These are phyloP conservation scores for Nymphalis urticae DNA, from an alignment of 2,888 invertebrate species.

Conservation along the genomic window DNA sequence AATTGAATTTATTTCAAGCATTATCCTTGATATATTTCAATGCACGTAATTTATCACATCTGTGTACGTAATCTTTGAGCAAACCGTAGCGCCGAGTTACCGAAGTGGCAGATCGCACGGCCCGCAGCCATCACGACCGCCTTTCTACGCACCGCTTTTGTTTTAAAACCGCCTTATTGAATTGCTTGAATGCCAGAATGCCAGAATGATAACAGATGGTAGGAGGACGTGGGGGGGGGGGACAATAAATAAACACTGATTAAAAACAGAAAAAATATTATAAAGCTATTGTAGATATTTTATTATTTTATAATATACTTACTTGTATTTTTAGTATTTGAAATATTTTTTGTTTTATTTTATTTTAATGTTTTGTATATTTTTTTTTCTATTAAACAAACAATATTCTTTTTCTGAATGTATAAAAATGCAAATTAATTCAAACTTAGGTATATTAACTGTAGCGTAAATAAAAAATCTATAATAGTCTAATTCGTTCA, in stretches of 20 bases:
- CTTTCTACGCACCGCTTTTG: slow-evolving; percentile 60
- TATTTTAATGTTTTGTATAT: no score
- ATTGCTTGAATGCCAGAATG: slow-evolving; percentile 39
- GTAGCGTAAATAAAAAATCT: no score
- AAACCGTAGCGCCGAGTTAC: slow-evolving; percentile 61
- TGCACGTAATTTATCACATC: slow-evolving; percentile 18
- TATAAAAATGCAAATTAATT: no score
- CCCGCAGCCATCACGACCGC: slow-evolving; percentile 70
- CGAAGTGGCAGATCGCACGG: slow-evolving; percentile 72
- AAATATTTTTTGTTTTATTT: no score
- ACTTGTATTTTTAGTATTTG: no score
- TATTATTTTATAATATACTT: no score
- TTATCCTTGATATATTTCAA: not conserved
- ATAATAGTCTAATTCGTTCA: no score
- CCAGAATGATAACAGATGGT: slow-evolving; percentile 43
- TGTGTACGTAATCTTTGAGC: slow-evolving; percentile 42
- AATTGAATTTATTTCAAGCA: no score
- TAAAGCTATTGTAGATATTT: not conserved
- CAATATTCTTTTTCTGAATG: no score
- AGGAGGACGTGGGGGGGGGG: slow-evolving; percentile 10
- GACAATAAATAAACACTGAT: slow-evolving; percentile 35
- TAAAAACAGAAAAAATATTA: not conserved
- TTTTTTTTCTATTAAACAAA: no score
- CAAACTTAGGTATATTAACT: no score
- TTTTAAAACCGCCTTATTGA: slow-evolving; percentile 49